Conservation (phyloP, 2,113 vertebrate genomes). For the Steatornis caripensis region DNA sequence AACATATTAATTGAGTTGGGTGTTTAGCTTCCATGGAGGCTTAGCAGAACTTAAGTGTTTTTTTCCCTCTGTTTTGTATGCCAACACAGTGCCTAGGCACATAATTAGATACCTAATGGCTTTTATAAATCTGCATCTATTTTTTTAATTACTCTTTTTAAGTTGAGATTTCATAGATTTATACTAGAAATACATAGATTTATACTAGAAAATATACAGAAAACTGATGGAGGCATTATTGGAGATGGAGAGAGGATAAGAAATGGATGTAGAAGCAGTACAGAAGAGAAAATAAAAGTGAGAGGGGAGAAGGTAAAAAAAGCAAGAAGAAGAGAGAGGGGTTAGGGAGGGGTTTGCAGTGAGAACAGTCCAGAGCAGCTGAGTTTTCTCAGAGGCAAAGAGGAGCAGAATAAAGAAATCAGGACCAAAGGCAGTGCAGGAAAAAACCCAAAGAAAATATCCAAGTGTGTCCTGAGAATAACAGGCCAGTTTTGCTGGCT, state of each 20-base stretch:
- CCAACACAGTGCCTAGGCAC: background rate
- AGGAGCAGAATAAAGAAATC: background rate
- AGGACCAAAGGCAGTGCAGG: background rate
- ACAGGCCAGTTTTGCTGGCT: background rate
- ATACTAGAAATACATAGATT: background rate
- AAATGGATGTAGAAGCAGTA: background rate
- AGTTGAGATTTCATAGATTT: background rate
- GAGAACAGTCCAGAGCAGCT: background rate
- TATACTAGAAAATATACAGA: background rate
- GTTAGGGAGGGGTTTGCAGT: background rate
- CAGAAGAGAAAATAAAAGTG: background rate
- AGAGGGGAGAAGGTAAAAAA: background rate
- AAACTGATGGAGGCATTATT: background rate
- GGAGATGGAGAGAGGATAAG: background rate
- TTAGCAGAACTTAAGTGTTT: background rate
- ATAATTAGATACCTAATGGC: background rate
- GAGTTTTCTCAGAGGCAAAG: background rate
- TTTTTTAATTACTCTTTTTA: background rate
- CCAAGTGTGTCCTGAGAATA: background rate
- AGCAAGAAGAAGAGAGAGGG: background rate
- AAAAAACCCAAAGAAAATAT: background rate
- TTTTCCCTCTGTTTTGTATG: background rate
- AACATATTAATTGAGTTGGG: background rate
- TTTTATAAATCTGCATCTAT: background rate
- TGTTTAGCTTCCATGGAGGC: background rate